phyloP scores from a whole-genome alignment of 2,888 invertebrate species.

The Hyppa rectilinea region DNA sequence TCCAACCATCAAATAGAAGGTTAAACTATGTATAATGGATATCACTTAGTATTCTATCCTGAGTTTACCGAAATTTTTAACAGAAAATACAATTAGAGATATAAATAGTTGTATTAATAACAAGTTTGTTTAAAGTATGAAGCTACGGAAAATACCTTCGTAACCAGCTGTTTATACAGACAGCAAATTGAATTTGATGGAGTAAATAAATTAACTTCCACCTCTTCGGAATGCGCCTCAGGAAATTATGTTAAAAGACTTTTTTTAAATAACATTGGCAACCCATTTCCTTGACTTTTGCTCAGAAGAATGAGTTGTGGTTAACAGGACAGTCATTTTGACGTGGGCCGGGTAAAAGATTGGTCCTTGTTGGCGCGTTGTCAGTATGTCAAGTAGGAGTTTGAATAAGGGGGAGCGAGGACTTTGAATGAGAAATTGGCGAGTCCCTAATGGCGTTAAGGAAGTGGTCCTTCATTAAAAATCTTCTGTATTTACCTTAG shows the following conservation, averaged over 20 bases:
- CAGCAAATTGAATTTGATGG: conserved; percentile 67
- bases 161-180: conserved; percentile 62
- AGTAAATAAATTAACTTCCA: conserved; percentile 75
- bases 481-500: neutral
- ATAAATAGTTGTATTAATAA: conserved; percentile 44
- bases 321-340: conserved; percentile 52
- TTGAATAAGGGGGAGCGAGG: conserved; percentile 10
- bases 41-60: neutral
- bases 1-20: neutral
- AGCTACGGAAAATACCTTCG: conserved; percentile 56
- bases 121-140: conserved; percentile 50
- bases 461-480: conserved; percentile 9
- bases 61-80: neutral
- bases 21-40: conserved; percentile 1
- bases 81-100: conserved; percentile 16
- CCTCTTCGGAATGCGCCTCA: conserved; percentile 60
- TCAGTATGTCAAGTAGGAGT: conserved; percentile 29
- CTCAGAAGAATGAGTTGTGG: conserved; percentile 33
- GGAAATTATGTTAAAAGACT: conserved; percentile 72
- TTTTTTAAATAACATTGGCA: conserved; percentile 64
- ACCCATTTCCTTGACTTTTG: conserved; percentile 52
- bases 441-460: conserved; percentile 5
- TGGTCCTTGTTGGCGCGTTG: conserved; percentile 31
- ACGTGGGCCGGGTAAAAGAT: conserved; percentile 38
- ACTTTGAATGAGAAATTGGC: conserved; percentile 31